A percentile compares a stretch with the other conserved stretches of the same genome.
phyloP scores from a whole-genome alignment of 2,113 vertebrate species.

The Channa argus region DNA sequence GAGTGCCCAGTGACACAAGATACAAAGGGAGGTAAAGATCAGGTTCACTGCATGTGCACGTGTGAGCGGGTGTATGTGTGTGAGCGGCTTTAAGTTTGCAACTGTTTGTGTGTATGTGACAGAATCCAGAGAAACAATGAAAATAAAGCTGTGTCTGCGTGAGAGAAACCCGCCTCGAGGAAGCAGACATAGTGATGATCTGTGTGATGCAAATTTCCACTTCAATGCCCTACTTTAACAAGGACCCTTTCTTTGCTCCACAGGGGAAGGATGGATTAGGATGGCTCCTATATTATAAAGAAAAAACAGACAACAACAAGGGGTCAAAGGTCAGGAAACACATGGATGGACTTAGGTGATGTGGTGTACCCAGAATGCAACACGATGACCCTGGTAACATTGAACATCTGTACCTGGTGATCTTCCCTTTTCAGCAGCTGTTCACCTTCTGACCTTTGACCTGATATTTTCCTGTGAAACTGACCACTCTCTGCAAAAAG shows the following conservation, averaged over 20 bases:
- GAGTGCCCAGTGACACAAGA: constrained; percentile 73
- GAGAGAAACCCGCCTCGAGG: neutral
- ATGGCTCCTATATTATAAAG: constrained; percentile 33
- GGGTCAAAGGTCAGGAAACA: constrained; percentile 65
- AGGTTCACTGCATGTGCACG: constrained; percentile 65
- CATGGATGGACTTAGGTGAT: constrained; percentile 68
- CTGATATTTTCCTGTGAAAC: constrained; percentile 42
- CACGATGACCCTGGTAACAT: constrained; percentile 73
- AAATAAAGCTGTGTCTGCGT: constrained; percentile 30
- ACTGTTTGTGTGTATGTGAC: constrained; percentile 59
- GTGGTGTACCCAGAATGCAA: constrained; percentile 72
- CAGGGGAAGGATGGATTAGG: neutral
- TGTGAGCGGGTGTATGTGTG: constrained; percentile 23
- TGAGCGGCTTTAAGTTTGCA: constrained; percentile 49
- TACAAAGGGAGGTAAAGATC: constrained; percentile 78
- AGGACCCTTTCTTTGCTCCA: constrained; percentile 31
- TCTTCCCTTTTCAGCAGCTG: constrained; percentile 72
- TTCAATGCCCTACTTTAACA: constrained; percentile 15
- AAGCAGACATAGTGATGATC: constrained; percentile 36
- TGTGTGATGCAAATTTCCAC: constrained; percentile 47
- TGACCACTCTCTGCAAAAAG: constrained; percentile 47
- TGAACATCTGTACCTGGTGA: constrained; percentile 80
- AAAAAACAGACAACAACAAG: constrained; percentile 29
- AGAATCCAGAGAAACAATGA: constrained; percentile 18
- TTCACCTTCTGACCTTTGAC: constrained; percentile 64